A percentile compares a stretch with the other conserved stretches of the same genome.
Evolutionary conservation across 2,113 vertebrate species (phyloP).

Genomic region (Sphyrna mokarran): DNA sequence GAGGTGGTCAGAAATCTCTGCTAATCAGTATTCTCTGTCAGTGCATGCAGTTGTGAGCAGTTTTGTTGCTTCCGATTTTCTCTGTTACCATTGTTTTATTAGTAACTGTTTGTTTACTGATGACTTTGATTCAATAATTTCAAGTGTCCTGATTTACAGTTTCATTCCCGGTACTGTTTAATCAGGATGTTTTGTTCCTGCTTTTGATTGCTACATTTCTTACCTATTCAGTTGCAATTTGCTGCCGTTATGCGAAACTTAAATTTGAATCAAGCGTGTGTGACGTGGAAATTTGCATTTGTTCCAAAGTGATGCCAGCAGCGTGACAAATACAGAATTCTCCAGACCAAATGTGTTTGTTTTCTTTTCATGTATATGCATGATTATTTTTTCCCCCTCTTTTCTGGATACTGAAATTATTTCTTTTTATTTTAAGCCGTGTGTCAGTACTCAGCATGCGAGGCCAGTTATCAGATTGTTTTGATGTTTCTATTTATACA

Average conservation of each 20-base stretch:
- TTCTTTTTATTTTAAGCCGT: neutral
- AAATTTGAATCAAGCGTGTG: neutral
- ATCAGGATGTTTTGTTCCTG: neutral
- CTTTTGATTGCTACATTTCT: constrained; percentile 14
- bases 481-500: neutral
- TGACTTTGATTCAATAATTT: neutral
- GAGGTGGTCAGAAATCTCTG: neutral
- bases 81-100: neutral
- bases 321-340: neutral
- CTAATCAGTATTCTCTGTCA: neutral
- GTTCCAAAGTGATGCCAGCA: neutral
- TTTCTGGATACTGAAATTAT: neutral
- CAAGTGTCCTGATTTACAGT: neutral
- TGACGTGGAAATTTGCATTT: neutral
- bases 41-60: too few relatives aligned
- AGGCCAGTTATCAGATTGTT: neutral
- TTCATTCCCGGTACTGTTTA: neutral
- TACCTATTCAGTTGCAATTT: neutral
- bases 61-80: neutral
- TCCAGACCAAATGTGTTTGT: neutral
- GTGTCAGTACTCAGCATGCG: neutral
- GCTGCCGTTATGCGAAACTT: neutral
- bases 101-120: neutral
- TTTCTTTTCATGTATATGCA: neutral
- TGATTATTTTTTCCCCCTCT: neutral